These are phyloP conservation scores for Orius insidiosus DNA, from an alignment of 1,140 invertebrate species.

Conservation along the genomic window DNA sequence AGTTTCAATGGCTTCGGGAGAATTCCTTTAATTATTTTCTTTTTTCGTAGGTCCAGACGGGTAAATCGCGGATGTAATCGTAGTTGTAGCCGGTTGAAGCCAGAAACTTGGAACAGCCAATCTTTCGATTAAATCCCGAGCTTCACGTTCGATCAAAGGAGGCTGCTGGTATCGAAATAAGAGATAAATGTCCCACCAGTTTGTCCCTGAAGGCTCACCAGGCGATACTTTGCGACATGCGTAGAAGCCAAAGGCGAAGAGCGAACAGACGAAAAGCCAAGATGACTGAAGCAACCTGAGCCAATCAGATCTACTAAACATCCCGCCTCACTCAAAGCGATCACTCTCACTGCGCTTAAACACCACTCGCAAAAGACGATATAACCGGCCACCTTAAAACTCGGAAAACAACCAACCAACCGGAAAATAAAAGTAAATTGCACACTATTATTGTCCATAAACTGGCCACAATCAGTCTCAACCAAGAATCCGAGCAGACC, in stretches of 20 bases:
- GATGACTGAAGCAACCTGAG: constrained; percentile 12
- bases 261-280: constrained; percentile 9
- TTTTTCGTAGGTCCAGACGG: constrained; percentile 26
- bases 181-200: too few relatives aligned
- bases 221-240: too few relatives aligned
- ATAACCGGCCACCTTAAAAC: constrained; percentile 5
- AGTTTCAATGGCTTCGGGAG: constrained; percentile 8
- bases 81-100: constrained; percentile 27
- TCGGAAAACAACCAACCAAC: constrained; percentile 5
- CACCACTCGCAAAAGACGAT: not conserved
- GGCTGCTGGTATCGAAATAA: too few relatives aligned
- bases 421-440: constrained; percentile 5
- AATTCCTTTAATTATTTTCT: constrained; percentile 1
- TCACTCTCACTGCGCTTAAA: not conserved
- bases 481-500: constrained; percentile 8
- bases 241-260: constrained; percentile 5
- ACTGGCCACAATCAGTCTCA: constrained; percentile 5
- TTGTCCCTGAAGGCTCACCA: too few relatives aligned
- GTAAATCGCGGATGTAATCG: constrained; percentile 35
- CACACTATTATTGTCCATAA: constrained; percentile 7
- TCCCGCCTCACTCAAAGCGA: constrained; percentile 1
- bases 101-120: constrained; percentile 31
- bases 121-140: constrained; percentile 24
- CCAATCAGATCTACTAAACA: constrained; percentile 17
- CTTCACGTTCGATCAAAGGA: too few relatives aligned